Evolutionary conservation across 1,140 invertebrate genomes (phyloP), one percentile per base, ranked within the genome.

Genomic region (Drosophila watanabei): DNA sequence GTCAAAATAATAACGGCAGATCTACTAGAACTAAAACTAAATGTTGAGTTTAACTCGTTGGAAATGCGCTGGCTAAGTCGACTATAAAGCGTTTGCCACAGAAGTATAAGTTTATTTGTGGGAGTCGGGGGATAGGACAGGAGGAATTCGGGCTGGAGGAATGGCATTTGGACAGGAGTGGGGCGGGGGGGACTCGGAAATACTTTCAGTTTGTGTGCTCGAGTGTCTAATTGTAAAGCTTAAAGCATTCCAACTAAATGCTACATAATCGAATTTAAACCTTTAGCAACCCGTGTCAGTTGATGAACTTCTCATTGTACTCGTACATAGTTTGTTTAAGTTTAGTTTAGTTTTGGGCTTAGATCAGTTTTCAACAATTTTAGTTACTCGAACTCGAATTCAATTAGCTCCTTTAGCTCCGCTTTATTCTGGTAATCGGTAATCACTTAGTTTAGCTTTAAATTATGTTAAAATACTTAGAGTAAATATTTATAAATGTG

Each of bases 381-480:
- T 79, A 61, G 82, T 57, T 66, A 64, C 56, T 51, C 52, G 69
- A 77, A 80, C 46, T 45, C 16, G 63, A 78, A 56, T 81, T 64
- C 59, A 69, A 33, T 70, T 66, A 64, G 45, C 69, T 69, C 71
- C 61, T 24, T 24, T 24, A 24, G 24, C 24, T 71, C 56, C 58
- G 45, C 18, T 71, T 54, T 75, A 71, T 77, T 60, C 64, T 51
- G 59, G 63, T 49, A 32, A 49, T 49, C 49, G 51, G 30, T 57
- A 71, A 37, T 80, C 68, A 61, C 77, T 84, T 75, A 75, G 62
- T 52, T 66, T 81, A 71, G 63, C 35, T 72, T 85, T 90, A 88
- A 73, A 86, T 86, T 88, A 90, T 59, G 62, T 90, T 88, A 88
- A 88, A 88, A 88, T 89, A 88, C 84, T 88, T 89, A 88, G 48